Evolutionary conservation across 2,113 vertebrate species (phyloP).

Genomic region (Coptodon bakossiorum): DNA sequence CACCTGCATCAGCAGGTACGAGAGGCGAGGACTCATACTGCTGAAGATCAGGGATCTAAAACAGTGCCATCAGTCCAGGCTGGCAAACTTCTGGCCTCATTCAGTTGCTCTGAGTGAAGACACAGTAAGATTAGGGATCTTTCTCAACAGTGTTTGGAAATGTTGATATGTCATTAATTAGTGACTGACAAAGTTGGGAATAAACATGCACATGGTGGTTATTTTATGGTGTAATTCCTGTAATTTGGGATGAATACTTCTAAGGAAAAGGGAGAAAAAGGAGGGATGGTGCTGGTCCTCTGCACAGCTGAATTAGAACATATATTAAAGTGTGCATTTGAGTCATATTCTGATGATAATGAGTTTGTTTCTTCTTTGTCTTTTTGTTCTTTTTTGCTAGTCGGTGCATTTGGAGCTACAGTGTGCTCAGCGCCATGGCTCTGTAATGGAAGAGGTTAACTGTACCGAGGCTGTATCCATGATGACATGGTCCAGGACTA

Average conservation of each 20-base stretch:
- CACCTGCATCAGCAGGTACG: conserved; percentile 76
- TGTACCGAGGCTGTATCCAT: conserved; percentile 68
- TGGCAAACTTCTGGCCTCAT: conserved; percentile 63
- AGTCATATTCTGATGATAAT: background rate
- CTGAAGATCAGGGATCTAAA: conserved; percentile 75
- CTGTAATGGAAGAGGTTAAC: conserved; percentile 71
- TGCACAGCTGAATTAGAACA: background rate
- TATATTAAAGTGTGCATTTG: background rate
- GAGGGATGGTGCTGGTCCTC: background rate
- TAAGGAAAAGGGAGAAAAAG: rapidly evolving
- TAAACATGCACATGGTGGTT: background rate
- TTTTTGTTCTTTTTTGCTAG: conserved; percentile 12
- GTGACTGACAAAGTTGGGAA: background rate
- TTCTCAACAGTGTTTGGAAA: background rate
- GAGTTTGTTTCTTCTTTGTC: background rate
- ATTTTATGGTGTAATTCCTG: background rate
- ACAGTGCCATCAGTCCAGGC: conserved; percentile 68
- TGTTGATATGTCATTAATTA: background rate
- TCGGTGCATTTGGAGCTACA: conserved; percentile 56
- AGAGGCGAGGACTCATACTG: conserved; percentile 57
- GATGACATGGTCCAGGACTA: conserved; percentile 21
- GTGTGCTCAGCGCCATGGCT: conserved; percentile 59
- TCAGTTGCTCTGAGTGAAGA: conserved; percentile 65
- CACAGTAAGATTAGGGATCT: conserved; percentile 56
- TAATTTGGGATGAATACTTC: background rate